Evolutionary conservation across 2,113 vertebrate species (phyloP), one percentile per base, ranked within the genome.

Genomic region (Dinomys branickii): DNA sequence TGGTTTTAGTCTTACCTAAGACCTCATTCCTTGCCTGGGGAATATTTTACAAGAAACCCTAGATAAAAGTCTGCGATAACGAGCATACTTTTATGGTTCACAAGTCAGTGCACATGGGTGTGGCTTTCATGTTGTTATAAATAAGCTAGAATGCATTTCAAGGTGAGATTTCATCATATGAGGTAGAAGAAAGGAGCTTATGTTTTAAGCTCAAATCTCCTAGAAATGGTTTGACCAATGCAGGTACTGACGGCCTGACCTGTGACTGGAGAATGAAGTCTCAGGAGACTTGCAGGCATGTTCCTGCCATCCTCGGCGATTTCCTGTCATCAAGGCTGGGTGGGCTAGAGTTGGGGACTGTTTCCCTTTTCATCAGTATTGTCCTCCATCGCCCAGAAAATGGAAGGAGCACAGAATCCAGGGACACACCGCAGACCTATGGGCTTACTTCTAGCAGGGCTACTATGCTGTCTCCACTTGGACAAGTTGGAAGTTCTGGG

Each of bases 251-350:
- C 80, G 94, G 78, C 65, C n/a, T 90, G 5, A 94, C 92, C 52
- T 54, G 0, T 91, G 88, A 71, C 85, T 96, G 92, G 41, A 85
- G 69, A 56, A 97, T 33, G 44, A 86, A 78, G 59, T 4, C 26
- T 58, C 82, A 41, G 16, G 77, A 96, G 88, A 93, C 65, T 52
- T 88, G 95, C 61, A 41, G 41, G 13, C 26, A 35, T 67, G 33
- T 88, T 69, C 77, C 80, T 83, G 30, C 17, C 12, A 12, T 96
- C 50, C 28, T 95, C 97, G 95, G 82, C 96, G 97, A 82, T 47
- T 88, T 89, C 89, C 97, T 58, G 85, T 95, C 92, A 71, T 87
- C 38, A 69, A 85, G 35, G 59, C 82, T 96, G 33, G 65, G 80
- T 1, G 50, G 95, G 95, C 90, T 88, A 85, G 96, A 9, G 44